Conservation (phyloP, 2,888 invertebrate species). For the Drosophila multiciliata region DNA sequence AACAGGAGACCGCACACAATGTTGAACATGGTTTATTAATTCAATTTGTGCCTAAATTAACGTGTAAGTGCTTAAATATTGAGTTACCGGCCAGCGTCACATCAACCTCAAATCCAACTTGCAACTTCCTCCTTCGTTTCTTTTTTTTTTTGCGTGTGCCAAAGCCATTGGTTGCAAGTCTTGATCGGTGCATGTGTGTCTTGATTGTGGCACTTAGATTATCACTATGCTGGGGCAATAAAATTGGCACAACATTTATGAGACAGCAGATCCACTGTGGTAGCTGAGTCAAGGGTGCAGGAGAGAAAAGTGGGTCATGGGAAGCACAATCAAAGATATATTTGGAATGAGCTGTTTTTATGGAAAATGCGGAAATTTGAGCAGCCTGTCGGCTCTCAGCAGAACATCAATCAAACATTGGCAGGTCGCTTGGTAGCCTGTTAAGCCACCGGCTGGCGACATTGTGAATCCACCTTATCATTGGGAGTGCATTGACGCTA, state of each 20-base stretch:
- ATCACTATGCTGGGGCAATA: constrained; percentile 53
- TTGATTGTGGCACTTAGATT: constrained; percentile 77
- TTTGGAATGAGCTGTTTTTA: background rate
- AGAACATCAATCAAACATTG: constrained; percentile 66
- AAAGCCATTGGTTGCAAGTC: constrained; percentile 41
- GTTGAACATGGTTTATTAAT: constrained; percentile 85
- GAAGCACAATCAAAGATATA: background rate
- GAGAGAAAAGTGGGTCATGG: background rate
- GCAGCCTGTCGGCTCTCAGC: background rate
- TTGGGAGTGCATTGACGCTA: constrained; percentile 40
- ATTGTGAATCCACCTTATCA: constrained; percentile 63
- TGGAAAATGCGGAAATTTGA: background rate
- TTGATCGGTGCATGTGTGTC: constrained; percentile 71
- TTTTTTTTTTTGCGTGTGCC: constrained; percentile 63
- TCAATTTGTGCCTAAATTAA: constrained; percentile 86
- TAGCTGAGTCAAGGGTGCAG: background rate
- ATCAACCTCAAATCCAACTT: constrained; percentile 17
- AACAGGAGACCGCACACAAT: constrained; percentile 84
- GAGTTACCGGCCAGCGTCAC: constrained; percentile 71
- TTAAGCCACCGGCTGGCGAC: constrained; percentile 60
- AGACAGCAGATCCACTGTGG: background rate
- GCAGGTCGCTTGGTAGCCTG: constrained; percentile 58
- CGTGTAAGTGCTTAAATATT: constrained; percentile 84
- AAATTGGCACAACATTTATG: constrained; percentile 8
- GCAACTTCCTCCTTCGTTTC: constrained; percentile 10